Evolutionary conservation across 2,888 invertebrate genomes (phyloP), one percentile per base, ranked within the genome.

Genomic region (Scaptomyza polygonia): DNA sequence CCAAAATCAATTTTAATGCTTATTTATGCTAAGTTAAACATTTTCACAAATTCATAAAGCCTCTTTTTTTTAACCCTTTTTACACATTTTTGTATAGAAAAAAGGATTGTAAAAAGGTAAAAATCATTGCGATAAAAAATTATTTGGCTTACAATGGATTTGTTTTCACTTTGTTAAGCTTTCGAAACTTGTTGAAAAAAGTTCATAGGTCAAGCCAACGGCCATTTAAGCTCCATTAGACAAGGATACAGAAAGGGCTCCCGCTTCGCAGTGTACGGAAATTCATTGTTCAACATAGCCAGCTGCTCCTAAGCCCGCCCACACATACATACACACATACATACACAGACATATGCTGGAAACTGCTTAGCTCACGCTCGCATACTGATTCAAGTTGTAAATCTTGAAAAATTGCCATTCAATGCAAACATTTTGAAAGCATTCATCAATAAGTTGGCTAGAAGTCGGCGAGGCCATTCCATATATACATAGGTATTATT

Each of bases 361-460:
- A 49, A 49, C 57, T 66, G 51, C 45, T 61, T 43, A 47, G 53
- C 65, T 48, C 48, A 32, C 39, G 47, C 45, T 72, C 51, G 48
- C 57, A 57, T 63, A 64, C 53, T 58, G 70, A 62, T 77, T 71
- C 54, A 61, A 72, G 78, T 82, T 86, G 79, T 89, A 89, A 89
- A 89, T 88, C 89, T 88, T 85, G 79, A 89, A 88, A 89, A 88
- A 89, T 89, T 85, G 80, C 87, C 79, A 81, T 86, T 88, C 82
- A 83, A 84, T 86, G 85, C 78, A 75, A 78, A 79, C 80, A 77
- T 87, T 84, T 75, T 69, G 32, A 72, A 72, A 81, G 81, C 84
- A 85, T 85, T 84, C 74, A 84, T 85, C 86, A 85, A 84, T 74
- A 75, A 67, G 76, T 74, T 77, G 58, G 66, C 72, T 59, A 16